These are phyloP conservation scores for Cyclophora punctaria DNA, from an alignment of 2,888 invertebrate genomes.

Conservation along the genomic window DNA sequence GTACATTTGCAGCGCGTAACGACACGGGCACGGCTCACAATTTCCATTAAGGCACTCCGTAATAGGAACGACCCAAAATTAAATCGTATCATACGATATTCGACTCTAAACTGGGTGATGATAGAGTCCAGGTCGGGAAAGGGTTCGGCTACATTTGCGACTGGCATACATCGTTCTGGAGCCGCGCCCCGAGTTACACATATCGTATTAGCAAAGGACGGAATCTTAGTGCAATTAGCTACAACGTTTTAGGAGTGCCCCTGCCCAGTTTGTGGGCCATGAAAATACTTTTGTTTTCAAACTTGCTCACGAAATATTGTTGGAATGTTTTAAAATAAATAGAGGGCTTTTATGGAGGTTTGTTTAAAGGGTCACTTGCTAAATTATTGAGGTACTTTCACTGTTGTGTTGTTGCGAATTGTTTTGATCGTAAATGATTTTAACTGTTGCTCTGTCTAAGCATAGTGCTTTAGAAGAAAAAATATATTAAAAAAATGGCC, in stretches of 20 bases:
- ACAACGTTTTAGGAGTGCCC: slow-evolving; percentile 61
- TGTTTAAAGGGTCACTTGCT: slow-evolving; percentile 5
- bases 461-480: no score
- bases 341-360: background rate
- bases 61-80: slow-evolving; percentile 51
- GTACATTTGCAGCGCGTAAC: slow-evolving; percentile 72
- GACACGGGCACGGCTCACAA: slow-evolving; percentile 71
- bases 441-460: no score
- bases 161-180: slow-evolving; percentile 25
- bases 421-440: no score
- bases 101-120: slow-evolving; percentile 27
- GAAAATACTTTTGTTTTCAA: slow-evolving; percentile 21
- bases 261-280: slow-evolving; percentile 26
- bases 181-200: slow-evolving; percentile 66
- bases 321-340: background rate
- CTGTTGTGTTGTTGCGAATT: background rate
- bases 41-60: slow-evolving; percentile 62
- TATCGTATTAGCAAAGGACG: slow-evolving; percentile 73
- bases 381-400: slow-evolving; percentile 2
- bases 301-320: slow-evolving; percentile 13
- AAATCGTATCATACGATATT: slow-evolving; percentile 29
- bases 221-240: slow-evolving; percentile 73
- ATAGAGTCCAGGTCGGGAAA: slow-evolving; percentile 24
- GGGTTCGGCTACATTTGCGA: slow-evolving; percentile 31
- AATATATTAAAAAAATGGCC: no score